Base-by-base conservation (phyloP, 2,113 vertebrate genomes). In the Danionella cerebrum region DNA sequence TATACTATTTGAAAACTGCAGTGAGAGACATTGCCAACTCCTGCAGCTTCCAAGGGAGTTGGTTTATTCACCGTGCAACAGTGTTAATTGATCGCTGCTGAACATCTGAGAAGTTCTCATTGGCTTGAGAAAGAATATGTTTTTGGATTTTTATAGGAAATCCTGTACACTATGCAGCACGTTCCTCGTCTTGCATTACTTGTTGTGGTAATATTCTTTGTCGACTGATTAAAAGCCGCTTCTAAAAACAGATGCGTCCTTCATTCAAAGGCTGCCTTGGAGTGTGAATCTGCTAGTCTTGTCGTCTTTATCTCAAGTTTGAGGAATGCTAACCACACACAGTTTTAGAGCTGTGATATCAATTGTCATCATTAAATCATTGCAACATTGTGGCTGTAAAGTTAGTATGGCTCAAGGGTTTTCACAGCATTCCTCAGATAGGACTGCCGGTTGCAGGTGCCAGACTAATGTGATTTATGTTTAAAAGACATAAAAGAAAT, bases 361-460 rank as follows among this genome's bases (percentile, higher is more conserved):
- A 48, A 22, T 7, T 63, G 27, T 48, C 44, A 50, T 50, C 19
- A 35, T 36, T 48, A 64, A 36, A 64, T 59, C 57, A 25, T 70
- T 70, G 60, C 35, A 63, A 63, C 25, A 59, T 53, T n/a, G 10
- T 25, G 8, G 38, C 14, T 65, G 62, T 24, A 19, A 41, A 19
- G 36, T 25, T 6, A 27, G 36, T 9, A 25, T 58, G 54, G 59
- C 29, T 48, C 59, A 48, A 35, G 41, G 59, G 57, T 48, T 63
- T 29, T 19, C 58, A 21, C 27, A 11, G 22, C 25, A 45, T 47
- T 45, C 42, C 59, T 33, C 18, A 14, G 3, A 63, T 33, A 63
- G 59, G 44, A n/a, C 60, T 63, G 27, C 14, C 14, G 44, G 4
- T 18, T 22, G 47, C 25, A 45, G 41, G 5, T 64, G 25, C 27